Evolutionary conservation across 2,888 invertebrate species (phyloP).

Genomic region (Oscheius sp.): DNA sequence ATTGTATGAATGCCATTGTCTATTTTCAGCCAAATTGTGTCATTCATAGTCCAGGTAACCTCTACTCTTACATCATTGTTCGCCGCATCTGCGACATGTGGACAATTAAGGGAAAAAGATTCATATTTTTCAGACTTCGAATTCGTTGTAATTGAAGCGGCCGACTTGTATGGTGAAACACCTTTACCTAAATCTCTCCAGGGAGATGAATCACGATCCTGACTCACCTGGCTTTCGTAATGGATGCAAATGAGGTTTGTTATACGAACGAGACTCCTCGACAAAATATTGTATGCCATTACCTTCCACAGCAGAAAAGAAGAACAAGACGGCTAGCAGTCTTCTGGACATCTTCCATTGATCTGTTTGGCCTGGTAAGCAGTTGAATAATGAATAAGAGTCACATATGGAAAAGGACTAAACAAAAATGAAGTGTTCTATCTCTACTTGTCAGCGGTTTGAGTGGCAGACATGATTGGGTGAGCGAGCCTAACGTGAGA

Average conservation of each 20-base stretch:
- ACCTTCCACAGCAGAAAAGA: not conserved
- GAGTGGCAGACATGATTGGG: constrained; percentile 26
- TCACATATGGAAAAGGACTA: not conserved
- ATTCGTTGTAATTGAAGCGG: constrained; percentile 12
- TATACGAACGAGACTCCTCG: not conserved
- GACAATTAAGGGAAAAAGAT: constrained; percentile 54
- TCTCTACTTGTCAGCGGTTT: constrained; percentile 24
- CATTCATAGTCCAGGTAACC: constrained; percentile 56
- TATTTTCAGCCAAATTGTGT: constrained; percentile 58
- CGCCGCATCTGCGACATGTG: constrained; percentile 52
- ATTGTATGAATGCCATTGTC: constrained; percentile 46
- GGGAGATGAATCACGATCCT: too few relatives aligned
- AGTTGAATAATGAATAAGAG: not conserved
- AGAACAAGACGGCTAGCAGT: not conserved
- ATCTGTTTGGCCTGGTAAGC: not conserved
- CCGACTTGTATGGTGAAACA: constrained; percentile 33
- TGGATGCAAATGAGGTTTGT: constrained; percentile 9
- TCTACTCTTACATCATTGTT: constrained; percentile 43
- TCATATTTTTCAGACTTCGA: constrained; percentile 32
- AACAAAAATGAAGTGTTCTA: constrained; percentile 3
- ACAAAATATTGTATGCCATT: constrained; percentile 2
- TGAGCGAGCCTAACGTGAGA: constrained; percentile 23
- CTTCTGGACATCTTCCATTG: constrained; percentile 21
- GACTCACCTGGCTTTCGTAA: constrained; percentile 19
- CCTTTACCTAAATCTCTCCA: not conserved